Evolutionary conservation across 2,113 vertebrate genomes (phyloP), one percentile per base, ranked within the genome.

Genomic region (Craseonycteris thonglongyai): DNA sequence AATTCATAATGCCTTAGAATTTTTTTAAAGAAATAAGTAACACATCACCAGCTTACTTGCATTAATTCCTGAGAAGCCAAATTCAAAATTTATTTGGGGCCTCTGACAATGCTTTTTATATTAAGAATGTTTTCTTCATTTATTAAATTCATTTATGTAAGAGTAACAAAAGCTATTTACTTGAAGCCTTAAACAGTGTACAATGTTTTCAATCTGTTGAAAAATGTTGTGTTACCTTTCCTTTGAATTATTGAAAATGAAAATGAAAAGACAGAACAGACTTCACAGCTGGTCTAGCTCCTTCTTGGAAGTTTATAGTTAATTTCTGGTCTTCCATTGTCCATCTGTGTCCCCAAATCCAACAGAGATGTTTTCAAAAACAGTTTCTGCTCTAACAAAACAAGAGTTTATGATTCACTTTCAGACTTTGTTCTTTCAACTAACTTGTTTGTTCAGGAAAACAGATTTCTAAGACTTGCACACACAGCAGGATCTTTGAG

Each of bases 391-490:
- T 90, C 74, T 24, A 84, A 81, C 96, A 96, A 74, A 94, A 49
- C 95, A 91, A 86, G 94, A 92, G 97, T 97, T 98, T 97, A 98
- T 98, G 97, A 98, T 98, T 98, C 97, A 98, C 97, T 97, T 96
- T 98, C 97, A 98, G 98, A 98, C 98, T 98, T 98, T 98, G 98
- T 97, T 96, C 98, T 2, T 72, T 90, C 95, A 96, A 95, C 97
- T 85, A n/a, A 95, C 96, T 98, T 98, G 97, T 98, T 98, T 98
- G 97, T 95, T 92, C 93, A 95, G 89, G 88, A 96, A 97, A 97
- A 96, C 96, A 96, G 93, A 90, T 92, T 97, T 89, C 93, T 87
- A 51, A 95, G 97, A 96, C 81, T 87, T 2, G 49, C 93, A 91
- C 35, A 97, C 92, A 61, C 95, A 97, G 96, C 97, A 94, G 56